Conservation (phyloP, 2,797 vertebrate genomes). For the Rhinoraja longicauda region DNA sequence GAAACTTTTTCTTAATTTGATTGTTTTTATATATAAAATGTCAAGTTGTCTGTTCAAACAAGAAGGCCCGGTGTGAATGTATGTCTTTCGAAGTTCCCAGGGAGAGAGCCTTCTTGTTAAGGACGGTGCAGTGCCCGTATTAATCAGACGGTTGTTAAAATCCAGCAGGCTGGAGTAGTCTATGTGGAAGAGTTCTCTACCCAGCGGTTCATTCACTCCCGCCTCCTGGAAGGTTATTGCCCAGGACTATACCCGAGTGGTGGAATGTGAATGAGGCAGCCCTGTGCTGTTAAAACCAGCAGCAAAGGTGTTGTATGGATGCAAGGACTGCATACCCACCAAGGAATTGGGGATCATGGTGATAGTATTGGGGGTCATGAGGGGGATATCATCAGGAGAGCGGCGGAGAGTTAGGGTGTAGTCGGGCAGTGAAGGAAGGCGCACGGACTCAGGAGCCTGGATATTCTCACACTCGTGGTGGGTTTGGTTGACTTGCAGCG, state of each 20-base stretch:
- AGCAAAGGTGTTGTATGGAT: constrained; percentile 96
- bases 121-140: constrained; percentile 21
- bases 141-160: constrained; percentile 29
- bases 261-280: constrained; percentile 96
- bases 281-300: constrained; percentile 92
- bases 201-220: constrained; percentile 44
- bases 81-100: constrained; percentile 32
- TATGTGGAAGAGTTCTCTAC: constrained; percentile 25
- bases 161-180: constrained; percentile 17
- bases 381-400: constrained; percentile 92
- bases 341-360: constrained; percentile 98
- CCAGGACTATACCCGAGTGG: constrained; percentile 95
- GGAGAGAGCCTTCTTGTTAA: constrained; percentile 34
- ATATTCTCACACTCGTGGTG: constrained; percentile 85
- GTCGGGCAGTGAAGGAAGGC: constrained; percentile 83
- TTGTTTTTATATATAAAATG: constrained; percentile 36
- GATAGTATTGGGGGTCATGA: constrained; percentile 97
- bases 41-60: constrained; percentile 29
- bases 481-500: constrained; percentile 87
- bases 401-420: constrained; percentile 92
- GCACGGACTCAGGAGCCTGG: constrained; percentile 74
- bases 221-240: constrained; percentile 49
- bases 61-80: constrained; percentile 34
- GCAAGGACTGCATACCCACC: constrained; percentile 92
- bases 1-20: constrained; percentile 54